A percentile compares a stretch with the other conserved stretches of the same genome.
Conservation (phyloP, 2,113 vertebrate species). For the Smithornis capensis region DNA sequence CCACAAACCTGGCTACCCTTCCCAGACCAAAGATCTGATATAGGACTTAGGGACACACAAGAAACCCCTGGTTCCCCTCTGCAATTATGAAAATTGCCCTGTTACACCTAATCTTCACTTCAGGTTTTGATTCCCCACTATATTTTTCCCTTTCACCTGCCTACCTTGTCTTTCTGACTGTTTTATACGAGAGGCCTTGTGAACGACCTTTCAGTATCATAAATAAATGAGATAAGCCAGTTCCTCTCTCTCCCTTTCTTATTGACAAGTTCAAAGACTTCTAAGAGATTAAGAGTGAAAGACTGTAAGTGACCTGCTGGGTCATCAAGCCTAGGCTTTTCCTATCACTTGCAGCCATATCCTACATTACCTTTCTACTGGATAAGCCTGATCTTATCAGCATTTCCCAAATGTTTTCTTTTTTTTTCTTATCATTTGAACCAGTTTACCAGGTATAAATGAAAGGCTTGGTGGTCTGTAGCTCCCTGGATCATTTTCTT, state of each 20-base stretch:
- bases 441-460: conserved; percentile 48
- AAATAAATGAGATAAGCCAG: conserved; percentile 56
- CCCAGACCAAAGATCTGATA: background rate
- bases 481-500: conserved; percentile 13
- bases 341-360: conserved; percentile 58
- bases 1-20: background rate
- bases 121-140: background rate
- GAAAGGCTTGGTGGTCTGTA: conserved; percentile 18
- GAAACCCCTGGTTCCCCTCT: background rate
- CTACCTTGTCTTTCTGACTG: conserved; percentile 6
- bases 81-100: background rate
- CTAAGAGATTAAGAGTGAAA: conserved; percentile 45
- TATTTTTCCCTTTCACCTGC: background rate
- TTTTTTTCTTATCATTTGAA: conserved; percentile 36
- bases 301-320: conserved; percentile 53
- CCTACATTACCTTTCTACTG: conserved; percentile 36
- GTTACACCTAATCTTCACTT: background rate
- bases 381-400: conserved; percentile 61
- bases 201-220: conserved; percentile 7
- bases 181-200: background rate
- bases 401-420: conserved; percentile 23
- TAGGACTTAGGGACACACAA: background rate
- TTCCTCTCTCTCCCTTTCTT: conserved; percentile 9
- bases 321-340: conserved; percentile 18
- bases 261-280: conserved; percentile 59